Evolutionary conservation across 2,113 vertebrate species (phyloP).

Genomic region (Marcusenius ussheri): DNA sequence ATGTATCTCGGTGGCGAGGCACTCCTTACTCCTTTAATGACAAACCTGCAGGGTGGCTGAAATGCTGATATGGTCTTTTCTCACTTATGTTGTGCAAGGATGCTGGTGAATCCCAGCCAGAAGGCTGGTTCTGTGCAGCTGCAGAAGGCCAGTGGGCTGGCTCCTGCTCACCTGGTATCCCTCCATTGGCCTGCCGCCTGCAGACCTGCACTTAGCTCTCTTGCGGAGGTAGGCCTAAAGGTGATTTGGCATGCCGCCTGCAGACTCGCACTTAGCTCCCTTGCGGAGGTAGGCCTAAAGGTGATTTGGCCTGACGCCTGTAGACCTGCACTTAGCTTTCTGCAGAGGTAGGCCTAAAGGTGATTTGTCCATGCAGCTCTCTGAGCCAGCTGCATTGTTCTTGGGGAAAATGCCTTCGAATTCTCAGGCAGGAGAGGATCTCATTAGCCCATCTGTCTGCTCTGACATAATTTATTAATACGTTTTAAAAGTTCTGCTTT

Average conservation of each 20-base stretch:
- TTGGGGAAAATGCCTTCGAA: not conserved
- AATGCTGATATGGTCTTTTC: not conserved
- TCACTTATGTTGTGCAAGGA: not conserved
- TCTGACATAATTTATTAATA: not conserved
- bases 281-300: no score
- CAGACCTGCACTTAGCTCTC: no score
- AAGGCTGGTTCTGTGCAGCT: not conserved
- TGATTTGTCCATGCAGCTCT: not conserved
- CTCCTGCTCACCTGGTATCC: not conserved
- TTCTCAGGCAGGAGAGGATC: not conserved
- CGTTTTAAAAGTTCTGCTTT: not conserved
- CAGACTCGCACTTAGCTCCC: no score
- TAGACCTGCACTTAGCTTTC: no score
- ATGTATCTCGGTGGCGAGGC: not conserved
- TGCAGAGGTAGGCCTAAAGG: no score
- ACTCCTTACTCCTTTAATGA: not conserved
- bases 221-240: not conserved
- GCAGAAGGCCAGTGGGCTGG: not conserved
- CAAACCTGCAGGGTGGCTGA: not conserved
- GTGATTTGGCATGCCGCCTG: no score
- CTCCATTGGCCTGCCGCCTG: not conserved
- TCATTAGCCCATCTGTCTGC: not conserved
- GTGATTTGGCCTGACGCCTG: no score
- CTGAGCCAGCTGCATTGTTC: conserved; percentile 9
- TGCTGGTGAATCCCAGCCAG: not conserved